Conservation (phyloP, 2,888 invertebrate species). For the Hedya salicella region DNA sequence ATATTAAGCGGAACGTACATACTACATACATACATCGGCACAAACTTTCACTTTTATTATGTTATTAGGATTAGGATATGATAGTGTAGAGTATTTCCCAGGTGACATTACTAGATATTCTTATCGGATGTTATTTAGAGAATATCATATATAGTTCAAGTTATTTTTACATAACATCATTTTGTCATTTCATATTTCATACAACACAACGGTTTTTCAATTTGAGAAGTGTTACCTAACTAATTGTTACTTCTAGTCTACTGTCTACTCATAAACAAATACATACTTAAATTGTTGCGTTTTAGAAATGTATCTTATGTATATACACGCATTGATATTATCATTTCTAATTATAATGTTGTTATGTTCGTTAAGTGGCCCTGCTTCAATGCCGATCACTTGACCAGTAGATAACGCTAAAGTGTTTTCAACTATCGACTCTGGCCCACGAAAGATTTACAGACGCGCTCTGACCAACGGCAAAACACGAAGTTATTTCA, state of each 20-base stretch:
- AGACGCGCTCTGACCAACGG: slow-evolving; percentile 63
- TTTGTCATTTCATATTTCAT: not conserved
- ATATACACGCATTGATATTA: slow-evolving; percentile 24
- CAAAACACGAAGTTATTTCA: slow-evolving; percentile 77
- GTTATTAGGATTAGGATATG: too few species aligned
- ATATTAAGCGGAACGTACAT: too few species aligned
- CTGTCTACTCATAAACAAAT: not conserved
- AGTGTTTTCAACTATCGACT: slow-evolving; percentile 76
- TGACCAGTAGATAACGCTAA: slow-evolving; percentile 57
- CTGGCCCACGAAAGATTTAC: slow-evolving; percentile 75
- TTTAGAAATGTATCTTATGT: slow-evolving; percentile 27
- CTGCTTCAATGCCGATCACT: slow-evolving; percentile 52
- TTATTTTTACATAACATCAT: not conserved
- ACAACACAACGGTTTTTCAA: not conserved
- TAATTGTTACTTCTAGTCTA: not conserved
- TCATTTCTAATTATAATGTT: slow-evolving; percentile 48
- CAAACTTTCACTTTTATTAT: too few species aligned
- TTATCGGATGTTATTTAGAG: too few species aligned
- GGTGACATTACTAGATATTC: too few species aligned
- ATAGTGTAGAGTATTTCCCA: too few species aligned
- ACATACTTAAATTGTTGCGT: slow-evolving; percentile 1
- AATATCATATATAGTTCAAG: not conserved
- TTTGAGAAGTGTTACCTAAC: not conserved
- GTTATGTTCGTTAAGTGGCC: slow-evolving; percentile 56
- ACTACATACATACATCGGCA: too few species aligned